Conservation (phyloP, 2,888 invertebrate species). For the Lycocerus yunnanus region DNA sequence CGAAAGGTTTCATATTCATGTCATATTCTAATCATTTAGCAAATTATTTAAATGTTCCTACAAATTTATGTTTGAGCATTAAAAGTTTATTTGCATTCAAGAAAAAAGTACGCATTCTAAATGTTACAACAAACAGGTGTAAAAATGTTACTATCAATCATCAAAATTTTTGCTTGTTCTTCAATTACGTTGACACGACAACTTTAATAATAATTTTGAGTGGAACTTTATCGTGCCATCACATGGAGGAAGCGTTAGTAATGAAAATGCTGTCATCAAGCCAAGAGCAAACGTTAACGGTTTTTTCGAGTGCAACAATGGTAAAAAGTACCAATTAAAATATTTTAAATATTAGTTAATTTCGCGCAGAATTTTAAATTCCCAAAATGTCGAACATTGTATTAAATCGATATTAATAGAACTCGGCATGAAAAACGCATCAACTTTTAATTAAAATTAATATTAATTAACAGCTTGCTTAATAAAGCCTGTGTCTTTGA, state of each 20-base stretch:
- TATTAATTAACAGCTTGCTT: not conserved
- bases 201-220: not conserved
- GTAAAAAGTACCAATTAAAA: not conserved
- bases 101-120: not conserved
- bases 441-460: not conserved
- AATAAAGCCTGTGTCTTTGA: not conserved
- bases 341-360: not conserved
- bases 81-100: not conserved
- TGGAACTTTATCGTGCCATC: not conserved
- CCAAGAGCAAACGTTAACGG: not conserved
- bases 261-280: not conserved
- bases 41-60: no score
- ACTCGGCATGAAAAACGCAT: not conserved
- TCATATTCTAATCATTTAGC: no score
- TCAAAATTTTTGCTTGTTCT: not conserved
- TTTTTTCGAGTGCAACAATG: not conserved
- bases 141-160: not conserved
- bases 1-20: no score
- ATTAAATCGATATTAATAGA: not conserved
- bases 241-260: not conserved
- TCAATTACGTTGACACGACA: not conserved
- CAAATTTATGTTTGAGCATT: no score
- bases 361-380: not conserved
- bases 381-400: not conserved
- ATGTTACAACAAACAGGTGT: not conserved